Evolutionary conservation across 2,888 invertebrate genomes (phyloP).

Genomic region (Spodoptera exigua): DNA sequence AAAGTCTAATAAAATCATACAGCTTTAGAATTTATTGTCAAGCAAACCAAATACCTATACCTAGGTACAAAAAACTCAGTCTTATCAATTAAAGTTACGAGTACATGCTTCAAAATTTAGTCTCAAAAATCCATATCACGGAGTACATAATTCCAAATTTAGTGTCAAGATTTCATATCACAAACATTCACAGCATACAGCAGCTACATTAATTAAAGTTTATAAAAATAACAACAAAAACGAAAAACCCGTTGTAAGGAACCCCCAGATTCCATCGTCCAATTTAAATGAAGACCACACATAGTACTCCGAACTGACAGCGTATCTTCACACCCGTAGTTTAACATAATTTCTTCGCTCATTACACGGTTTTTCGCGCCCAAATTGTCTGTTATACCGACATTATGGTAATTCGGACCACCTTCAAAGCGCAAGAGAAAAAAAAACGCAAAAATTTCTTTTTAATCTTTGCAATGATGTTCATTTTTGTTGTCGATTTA

Average conservation of each 20-base stretch:
- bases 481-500: slow-evolving; percentile 27
- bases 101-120: too few species aligned
- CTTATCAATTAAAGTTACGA: too few species aligned
- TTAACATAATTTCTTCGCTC: slow-evolving; percentile 51
- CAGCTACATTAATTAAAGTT: too few species aligned
- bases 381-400: slow-evolving; percentile 47
- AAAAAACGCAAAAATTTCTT: slow-evolving; percentile 38
- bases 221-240: too few species aligned
- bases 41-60: too few species aligned
- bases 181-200: too few species aligned
- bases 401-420: slow-evolving; percentile 61
- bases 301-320: slow-evolving; percentile 35
- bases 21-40: too few species aligned
- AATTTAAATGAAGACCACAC: slow-evolving; percentile 59
- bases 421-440: slow-evolving; percentile 29
- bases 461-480: slow-evolving; percentile 20
- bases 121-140: too few species aligned
- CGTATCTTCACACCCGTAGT: slow-evolving; percentile 49
- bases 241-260: slow-evolving; percentile 14
- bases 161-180: too few species aligned
- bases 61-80: too few species aligned
- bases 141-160: too few species aligned
- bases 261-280: slow-evolving; percentile 6
- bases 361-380: slow-evolving; percentile 59
- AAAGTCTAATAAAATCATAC: too few species aligned